Evolutionary conservation across 30 jellyfish, hydroid and myxozoan genomes (phyloP), one percentile per base, ranked within the genome.

Genomic region (Turritopsis dohrnii): DNA sequence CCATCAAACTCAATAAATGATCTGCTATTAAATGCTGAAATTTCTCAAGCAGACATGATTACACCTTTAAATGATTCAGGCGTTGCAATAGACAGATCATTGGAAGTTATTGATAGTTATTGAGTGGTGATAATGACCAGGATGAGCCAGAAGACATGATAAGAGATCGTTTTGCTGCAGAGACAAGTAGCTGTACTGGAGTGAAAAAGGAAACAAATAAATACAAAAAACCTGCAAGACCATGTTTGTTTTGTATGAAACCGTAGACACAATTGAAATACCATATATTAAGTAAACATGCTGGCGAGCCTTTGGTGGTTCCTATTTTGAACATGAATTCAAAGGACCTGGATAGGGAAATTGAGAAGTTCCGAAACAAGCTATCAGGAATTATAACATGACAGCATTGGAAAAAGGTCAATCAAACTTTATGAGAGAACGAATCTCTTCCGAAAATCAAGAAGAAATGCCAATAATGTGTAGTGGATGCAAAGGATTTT

Each of bases 381-480:
- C 65, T 1, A 52, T 80, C 0, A 21, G 82, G 28, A 60, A 60
- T 4, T 20, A 16, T 25, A 80, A 76, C 76, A 1, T 28, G 20
- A 54, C 1, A 1, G 4, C 21, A 41, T 17, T 80, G 21, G 65
- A 53, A 52, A 23, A 52, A 8, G 84, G 76, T 1, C 1, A 29
- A 13, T 16, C 20, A 30, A 52, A 4, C 18, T 53, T 52, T 9
- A 80, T 80, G 87, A 24, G 83, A 22, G 83, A 74, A 29, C 65
- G 83, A 74, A 74, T 1, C 5, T n/a, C 26, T 20, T 23, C 18
- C 16, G 23, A 21, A n/a, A 41, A 41, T 5, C 5, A 41, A 41
- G 60, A 76, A 28, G 81, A 28, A 28, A 53, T 60, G 5, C 87
- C 84, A 31, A 19, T 80, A 1, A 80, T 80, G 81, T 52, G 87